phyloP scores from a whole-genome alignment of 2,888 invertebrate genomes.

The Silvanus unidentatus region DNA sequence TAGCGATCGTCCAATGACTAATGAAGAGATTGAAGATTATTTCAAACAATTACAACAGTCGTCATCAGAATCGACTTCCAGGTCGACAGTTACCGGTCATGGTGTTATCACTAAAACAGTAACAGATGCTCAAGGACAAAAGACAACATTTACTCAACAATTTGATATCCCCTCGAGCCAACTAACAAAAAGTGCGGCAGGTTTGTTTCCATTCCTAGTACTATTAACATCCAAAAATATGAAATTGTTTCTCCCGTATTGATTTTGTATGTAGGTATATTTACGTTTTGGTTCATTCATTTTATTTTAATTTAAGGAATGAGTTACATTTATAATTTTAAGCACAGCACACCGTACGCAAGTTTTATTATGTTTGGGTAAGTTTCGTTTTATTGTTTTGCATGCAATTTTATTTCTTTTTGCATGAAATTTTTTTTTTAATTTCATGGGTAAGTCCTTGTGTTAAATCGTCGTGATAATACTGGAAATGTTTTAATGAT shows the following conservation, averaged over 20 bases:
- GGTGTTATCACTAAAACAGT: conserved; percentile 27
- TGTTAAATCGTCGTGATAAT: too few relatives aligned
- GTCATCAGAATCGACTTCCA: neutral
- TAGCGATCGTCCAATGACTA: conserved; percentile 25
- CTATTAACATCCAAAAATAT: neutral
- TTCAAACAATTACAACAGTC: conserved; percentile 27
- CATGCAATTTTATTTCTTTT: conserved; percentile 8
- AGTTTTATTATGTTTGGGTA: conserved; percentile 11
- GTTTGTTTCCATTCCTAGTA: conserved; percentile 26
- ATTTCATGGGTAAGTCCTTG: neutral
- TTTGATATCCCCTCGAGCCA: conserved; percentile 31
- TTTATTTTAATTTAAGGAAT: conserved; percentile 1
- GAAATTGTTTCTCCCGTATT: conserved; percentile 3
- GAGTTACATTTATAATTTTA: too few relatives aligned
- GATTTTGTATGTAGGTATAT: neutral
- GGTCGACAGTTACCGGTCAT: conserved; percentile 16
- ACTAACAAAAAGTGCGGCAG: conserved; percentile 30
- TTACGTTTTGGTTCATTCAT: conserved; percentile 10
- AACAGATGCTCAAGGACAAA: conserved; percentile 33
- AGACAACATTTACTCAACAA: conserved; percentile 38
- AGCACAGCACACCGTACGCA: conserved; percentile 1
- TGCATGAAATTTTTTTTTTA: conserved; percentile 7
- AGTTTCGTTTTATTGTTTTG: conserved; percentile 8
- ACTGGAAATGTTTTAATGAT: too few relatives aligned
- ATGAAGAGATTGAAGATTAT: conserved; percentile 35